Base-by-base conservation (phyloP, 2,888 invertebrate species). In the Diaprepes abbreviatus region DNA sequence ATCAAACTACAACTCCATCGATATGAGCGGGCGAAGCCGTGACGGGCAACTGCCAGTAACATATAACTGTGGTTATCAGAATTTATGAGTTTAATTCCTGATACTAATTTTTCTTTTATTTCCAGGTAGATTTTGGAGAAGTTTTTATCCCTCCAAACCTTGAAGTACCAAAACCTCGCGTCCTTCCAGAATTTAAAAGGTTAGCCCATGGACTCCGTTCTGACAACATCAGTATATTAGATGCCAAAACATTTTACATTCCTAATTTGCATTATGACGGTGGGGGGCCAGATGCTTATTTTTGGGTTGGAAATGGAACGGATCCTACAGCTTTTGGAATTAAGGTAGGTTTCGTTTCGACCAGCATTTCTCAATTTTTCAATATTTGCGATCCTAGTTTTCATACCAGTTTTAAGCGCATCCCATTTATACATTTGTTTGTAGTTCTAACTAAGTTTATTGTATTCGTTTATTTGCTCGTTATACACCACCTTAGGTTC, bases 201-300 rank as follows among this genome's bases (percentile, higher is more conserved):
- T 86, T 95, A 57, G 95, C 95, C 0, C 96, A 96, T 83, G 95
- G 94, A 1, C 88, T 96, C 0, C 89, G 95, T 4, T 96, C 96
- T 2, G 96, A 95, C 75, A 95, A 95, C 85, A 93, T 96, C 78
- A 95, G 93, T 81, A 93, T 96, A 10, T 85, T 96, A 65, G 96
- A 96, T 83, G 94, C 95, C 35, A 94, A 94, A 85, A 96, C 96
- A 0, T 92, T 96, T 84, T 93, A 93, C 84, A 95, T 96, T 74
- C 95, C 96, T 5, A 95, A 96, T 85, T 85, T 96, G 76, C 95
- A 95, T 80, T 96, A 96, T 81, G 96, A 96, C 78, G 96, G 96
- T 28, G 93, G 92, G 1, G 96, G 95, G 0, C 95, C 95, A 0
- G 96, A 96, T 81, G 95, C 96, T 0, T 96, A 94, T 84, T 96